Evolutionary conservation across 2,888 invertebrate species (phyloP).

Genomic region (Acanthopleura granulata): DNA sequence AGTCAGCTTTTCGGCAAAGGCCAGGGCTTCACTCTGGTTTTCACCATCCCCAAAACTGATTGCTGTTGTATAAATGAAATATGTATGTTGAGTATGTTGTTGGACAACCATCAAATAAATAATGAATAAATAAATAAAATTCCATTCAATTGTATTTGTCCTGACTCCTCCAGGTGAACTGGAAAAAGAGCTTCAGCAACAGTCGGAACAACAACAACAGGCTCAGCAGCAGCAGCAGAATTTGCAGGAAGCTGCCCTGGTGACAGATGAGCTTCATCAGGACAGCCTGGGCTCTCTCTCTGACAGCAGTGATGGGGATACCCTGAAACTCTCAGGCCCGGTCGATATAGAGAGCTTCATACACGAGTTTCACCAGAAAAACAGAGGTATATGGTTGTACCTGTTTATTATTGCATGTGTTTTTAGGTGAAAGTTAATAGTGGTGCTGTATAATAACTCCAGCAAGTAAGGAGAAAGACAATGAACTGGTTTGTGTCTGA

Average conservation of each 20-base stretch:
- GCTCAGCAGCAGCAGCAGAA: conserved; percentile 41
- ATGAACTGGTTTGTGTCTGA: no score
- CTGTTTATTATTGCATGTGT: no score
- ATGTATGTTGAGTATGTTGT: no score
- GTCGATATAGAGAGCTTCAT: conserved; percentile 55
- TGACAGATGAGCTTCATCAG: background rate
- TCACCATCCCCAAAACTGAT: no score
- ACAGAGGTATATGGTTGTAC: conserved; percentile 42
- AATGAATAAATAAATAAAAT: no score
- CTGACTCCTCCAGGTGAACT: conserved; percentile 40
- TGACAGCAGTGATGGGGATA: conserved; percentile 13
- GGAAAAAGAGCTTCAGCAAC: conserved; percentile 46
- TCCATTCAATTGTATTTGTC: background rate
- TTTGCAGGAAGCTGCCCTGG: conserved; percentile 26
- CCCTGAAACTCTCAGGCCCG: conserved; percentile 1
- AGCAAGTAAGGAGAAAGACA: no score
- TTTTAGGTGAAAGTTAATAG: no score
- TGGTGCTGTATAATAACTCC: no score
- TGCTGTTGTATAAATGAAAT: no score
- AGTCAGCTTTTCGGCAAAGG: no score
- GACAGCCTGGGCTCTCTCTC: conserved; percentile 14
- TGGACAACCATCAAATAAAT: no score
- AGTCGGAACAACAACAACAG: conserved; percentile 40
- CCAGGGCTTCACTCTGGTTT: no score
- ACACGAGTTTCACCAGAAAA: conserved; percentile 53